These are phyloP conservation scores for Diachasma alloeum DNA, from an alignment of 1,140 invertebrate species.

Conservation along the genomic window DNA sequence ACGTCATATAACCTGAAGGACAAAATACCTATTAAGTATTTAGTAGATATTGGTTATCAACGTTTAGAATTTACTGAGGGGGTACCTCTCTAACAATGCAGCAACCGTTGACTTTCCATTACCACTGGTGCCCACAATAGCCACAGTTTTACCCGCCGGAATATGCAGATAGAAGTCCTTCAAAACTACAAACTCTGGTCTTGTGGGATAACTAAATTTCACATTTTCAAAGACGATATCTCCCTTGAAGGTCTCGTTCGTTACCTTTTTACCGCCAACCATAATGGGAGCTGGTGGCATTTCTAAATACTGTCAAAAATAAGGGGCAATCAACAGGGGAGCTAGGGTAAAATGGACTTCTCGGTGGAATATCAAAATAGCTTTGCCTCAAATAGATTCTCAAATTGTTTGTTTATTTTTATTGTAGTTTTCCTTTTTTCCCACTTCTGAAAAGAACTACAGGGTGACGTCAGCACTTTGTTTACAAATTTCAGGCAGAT, in stretches of 20 bases:
- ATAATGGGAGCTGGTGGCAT: constrained; percentile 76
- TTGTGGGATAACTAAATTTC: constrained; percentile 86
- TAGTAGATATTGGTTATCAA: not conserved
- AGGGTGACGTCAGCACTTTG: too few species aligned
- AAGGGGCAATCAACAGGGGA: constrained; percentile 10
- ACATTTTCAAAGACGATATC: constrained; percentile 88
- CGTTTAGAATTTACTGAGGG: not conserved
- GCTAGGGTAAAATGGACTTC: too few species aligned
- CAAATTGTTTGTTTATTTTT: too few species aligned
- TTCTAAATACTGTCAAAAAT: constrained; percentile 80
- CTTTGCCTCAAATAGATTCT: too few species aligned
- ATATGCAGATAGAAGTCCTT: constrained; percentile 83
- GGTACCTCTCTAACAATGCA: constrained; percentile 81
- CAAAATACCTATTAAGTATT: constrained; percentile 32
- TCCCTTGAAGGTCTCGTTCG: constrained; percentile 78
- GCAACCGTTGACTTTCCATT: constrained; percentile 93
- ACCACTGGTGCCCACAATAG: constrained; percentile 89
- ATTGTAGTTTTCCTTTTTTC: too few species aligned
- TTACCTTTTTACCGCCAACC: constrained; percentile 76
- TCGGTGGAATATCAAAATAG: too few species aligned
- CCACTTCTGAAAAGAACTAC: too few species aligned
- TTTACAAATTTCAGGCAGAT: too few species aligned
- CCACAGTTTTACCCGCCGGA: constrained; percentile 87
- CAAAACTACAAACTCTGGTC: constrained; percentile 81
- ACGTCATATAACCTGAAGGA: constrained; percentile 85